These are phyloP conservation scores for Anarrhichthys ocellatus DNA, from an alignment of 2,113 vertebrate species.

Conservation along the genomic window DNA sequence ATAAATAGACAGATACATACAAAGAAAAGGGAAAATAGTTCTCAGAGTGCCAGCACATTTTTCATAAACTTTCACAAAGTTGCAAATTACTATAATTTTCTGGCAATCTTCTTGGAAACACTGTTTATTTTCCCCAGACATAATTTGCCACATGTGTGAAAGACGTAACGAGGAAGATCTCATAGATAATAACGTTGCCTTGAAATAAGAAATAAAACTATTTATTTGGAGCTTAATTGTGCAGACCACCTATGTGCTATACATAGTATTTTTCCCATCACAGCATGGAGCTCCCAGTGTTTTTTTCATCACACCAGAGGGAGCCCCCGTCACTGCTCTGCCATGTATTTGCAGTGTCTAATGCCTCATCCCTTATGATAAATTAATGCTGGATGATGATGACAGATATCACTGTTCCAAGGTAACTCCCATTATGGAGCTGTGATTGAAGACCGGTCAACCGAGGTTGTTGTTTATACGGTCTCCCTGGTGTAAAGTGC, in stretches of 20 bases:
- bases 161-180: neutral
- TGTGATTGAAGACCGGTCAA: constrained; percentile 63
- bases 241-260: constrained; percentile 12
- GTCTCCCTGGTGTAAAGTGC: constrained; percentile 67
- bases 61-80: constrained; percentile 7
- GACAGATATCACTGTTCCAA: constrained; percentile 73
- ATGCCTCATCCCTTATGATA: constrained; percentile 60
- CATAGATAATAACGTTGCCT: neutral
- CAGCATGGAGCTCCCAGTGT: constrained; percentile 37
- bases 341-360: constrained; percentile 35
- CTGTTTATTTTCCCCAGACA: constrained; percentile 37
- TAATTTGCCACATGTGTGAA: constrained; percentile 26
- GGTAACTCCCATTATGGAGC: constrained; percentile 71
- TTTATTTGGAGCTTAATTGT: neutral
- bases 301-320: constrained; percentile 72
- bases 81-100: constrained; percentile 36
- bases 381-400: constrained; percentile 69
- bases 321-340: constrained; percentile 59
- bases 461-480: constrained; percentile 70
- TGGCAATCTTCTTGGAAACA: constrained; percentile 22
- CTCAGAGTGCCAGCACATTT: neutral
- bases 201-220: neutral
- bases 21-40: constrained; percentile 3
- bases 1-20: neutral
- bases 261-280: constrained; percentile 25